phyloP scores from a whole-genome alignment of 2,888 invertebrate species.

The Eumacrocentrus americanus region DNA sequence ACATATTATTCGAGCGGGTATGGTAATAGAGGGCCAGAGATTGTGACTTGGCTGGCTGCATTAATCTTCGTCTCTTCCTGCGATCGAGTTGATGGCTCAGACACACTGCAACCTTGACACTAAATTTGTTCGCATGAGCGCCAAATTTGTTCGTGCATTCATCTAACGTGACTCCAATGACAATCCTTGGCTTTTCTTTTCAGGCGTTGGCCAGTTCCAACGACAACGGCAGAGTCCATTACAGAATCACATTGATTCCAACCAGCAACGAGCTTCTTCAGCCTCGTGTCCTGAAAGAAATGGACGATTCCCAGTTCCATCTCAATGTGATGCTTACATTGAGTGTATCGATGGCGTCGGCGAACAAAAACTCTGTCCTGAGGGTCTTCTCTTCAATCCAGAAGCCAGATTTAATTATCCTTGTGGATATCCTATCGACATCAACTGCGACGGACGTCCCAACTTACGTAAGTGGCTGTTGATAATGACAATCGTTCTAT shows the following conservation, averaged over 20 bases:
- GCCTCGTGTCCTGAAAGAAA: slow-evolving; percentile 71
- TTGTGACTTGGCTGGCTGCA: too few relatives aligned
- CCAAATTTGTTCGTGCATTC: background rate
- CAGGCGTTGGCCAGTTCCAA: slow-evolving; percentile 40
- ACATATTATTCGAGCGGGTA: slow-evolving; percentile 4
- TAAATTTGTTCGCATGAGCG: slow-evolving; percentile 1
- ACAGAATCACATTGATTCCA: slow-evolving; percentile 24
- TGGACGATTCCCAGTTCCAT: slow-evolving; percentile 71
- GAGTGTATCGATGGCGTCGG: slow-evolving; percentile 78
- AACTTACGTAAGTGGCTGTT: slow-evolving; percentile 57
- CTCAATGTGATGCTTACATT: slow-evolving; percentile 77
- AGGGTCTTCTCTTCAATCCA: slow-evolving; percentile 81
- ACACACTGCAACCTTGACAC: slow-evolving; percentile 7
- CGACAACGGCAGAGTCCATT: slow-evolving; percentile 21
- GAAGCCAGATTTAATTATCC: slow-evolving; percentile 74
- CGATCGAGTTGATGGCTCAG: too few relatives aligned
- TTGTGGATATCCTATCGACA: slow-evolving; percentile 85
- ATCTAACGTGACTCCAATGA: slow-evolving; percentile 3
- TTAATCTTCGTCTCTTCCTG: too few relatives aligned
- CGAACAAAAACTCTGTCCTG: slow-evolving; percentile 79
- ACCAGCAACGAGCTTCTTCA: slow-evolving; percentile 22
- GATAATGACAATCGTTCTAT: too few relatives aligned
- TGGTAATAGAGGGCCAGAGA: slow-evolving; percentile 14
- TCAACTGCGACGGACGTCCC: slow-evolving; percentile 75
- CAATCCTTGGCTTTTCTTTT: background rate